Conservation (phyloP, 2,797 vertebrate species). For the Myiotriccus ornatus region DNA sequence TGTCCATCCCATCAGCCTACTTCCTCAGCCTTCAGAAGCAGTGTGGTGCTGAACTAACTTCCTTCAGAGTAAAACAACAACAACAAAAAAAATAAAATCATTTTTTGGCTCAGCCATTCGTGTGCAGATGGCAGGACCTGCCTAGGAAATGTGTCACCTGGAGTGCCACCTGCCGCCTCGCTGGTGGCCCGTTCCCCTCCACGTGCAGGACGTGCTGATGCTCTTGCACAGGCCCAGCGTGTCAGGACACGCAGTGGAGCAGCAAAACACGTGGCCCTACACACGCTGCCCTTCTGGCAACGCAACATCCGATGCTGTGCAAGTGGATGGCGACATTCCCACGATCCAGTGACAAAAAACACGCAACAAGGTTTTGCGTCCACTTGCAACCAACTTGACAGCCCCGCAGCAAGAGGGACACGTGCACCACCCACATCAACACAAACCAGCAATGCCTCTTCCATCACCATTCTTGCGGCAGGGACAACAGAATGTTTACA, state of each 20-base stretch:
- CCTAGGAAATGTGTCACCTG: not conserved
- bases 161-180: too few relatives aligned
- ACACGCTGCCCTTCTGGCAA: not conserved
- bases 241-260: not conserved
- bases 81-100: not conserved
- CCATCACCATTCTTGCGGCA: not conserved
- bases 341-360: rapidly evolving
- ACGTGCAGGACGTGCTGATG: not conserved
- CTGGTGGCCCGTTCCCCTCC: not conserved
- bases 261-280: rapidly evolving
- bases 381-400: not conserved
- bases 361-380: not conserved
- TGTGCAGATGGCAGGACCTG: not conserved
- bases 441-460: not conserved
- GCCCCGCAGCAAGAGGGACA: not conserved
- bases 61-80: not conserved
- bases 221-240: not conserved
- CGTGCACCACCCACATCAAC: not conserved
- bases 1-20: not conserved
- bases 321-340: not conserved
- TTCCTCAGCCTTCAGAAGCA: not conserved
- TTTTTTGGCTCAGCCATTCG: not conserved
- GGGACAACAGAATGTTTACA: not conserved
- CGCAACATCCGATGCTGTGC: rapidly evolving
- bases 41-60: not conserved